Evolutionary conservation across 1,140 invertebrate genomes (phyloP).

Genomic region (Cherax destructor): DNA sequence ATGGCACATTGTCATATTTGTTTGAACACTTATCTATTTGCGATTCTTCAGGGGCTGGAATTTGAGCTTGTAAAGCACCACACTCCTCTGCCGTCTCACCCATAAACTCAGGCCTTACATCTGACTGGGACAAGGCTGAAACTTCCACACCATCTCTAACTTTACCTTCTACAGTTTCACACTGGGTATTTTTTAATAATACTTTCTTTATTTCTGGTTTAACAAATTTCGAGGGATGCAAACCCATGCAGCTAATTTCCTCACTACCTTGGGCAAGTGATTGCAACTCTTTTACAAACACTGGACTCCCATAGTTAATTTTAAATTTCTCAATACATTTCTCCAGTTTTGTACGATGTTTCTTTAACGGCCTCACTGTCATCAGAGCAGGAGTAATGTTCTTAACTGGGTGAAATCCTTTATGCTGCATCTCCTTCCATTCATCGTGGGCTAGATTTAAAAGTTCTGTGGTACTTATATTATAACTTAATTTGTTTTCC

Average conservation of each 20-base stretch:
- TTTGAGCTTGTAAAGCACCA: slow-evolving; percentile 25
- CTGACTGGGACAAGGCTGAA: neutral
- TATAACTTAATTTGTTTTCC: neutral
- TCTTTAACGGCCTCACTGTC: neutral
- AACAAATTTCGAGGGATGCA: slow-evolving; percentile 10
- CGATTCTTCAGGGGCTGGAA: neutral
- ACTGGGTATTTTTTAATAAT: neutral
- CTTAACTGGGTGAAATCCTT: neutral
- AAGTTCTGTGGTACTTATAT: neutral
- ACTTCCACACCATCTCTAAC: neutral
- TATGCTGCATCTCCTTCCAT: neutral
- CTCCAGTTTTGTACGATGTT: too few relatives aligned
- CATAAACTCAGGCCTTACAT: neutral
- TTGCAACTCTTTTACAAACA: neutral
- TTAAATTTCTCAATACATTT: neutral
- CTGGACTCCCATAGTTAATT: neutral
- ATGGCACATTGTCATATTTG: neutral
- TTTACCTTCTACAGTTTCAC: neutral
- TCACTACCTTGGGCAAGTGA: slow-evolving; percentile 9
- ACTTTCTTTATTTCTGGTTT: neutral
- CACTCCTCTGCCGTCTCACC: slow-evolving; percentile 35
- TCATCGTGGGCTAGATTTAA: neutral
- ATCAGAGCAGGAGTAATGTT: neutral
- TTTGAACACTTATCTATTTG: neutral
- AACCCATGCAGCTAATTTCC: slow-evolving; percentile 1